Evolutionary conservation across 1,140 invertebrate genomes (phyloP).

Genomic region (Parasteatoda tepidariorum): DNA sequence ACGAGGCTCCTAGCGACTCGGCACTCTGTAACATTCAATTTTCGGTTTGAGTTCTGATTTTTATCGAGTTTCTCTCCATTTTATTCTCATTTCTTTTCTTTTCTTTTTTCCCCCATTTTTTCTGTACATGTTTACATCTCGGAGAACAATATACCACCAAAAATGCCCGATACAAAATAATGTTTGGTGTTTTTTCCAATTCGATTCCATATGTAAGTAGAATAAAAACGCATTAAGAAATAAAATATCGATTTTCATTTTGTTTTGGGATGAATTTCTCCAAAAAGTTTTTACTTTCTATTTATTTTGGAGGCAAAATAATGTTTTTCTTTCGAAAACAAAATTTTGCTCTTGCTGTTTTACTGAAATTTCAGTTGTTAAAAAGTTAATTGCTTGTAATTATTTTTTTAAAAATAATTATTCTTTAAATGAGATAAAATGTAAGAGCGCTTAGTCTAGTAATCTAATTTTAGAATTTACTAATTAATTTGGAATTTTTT

Average conservation of each 20-base stretch:
- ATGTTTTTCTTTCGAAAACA: too few species aligned
- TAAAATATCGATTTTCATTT: constrained; percentile 45
- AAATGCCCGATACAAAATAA: constrained; percentile 44
- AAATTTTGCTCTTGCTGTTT: too few species aligned
- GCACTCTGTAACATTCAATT: constrained; percentile 50
- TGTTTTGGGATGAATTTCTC: constrained; percentile 12
- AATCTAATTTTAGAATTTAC: too few species aligned
- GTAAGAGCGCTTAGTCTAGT: too few species aligned
- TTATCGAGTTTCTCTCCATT: constrained; percentile 38
- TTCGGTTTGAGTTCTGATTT: constrained; percentile 56
- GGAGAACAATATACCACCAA: not conserved
- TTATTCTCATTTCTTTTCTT: not conserved
- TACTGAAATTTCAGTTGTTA: too few species aligned
- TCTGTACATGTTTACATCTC: not conserved
- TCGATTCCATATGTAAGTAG: constrained; percentile 12
- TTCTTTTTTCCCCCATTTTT: not conserved
- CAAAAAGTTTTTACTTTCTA: not conserved
- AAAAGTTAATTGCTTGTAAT: too few species aligned
- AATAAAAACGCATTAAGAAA: constrained; percentile 48
- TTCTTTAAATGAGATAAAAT: too few species aligned
- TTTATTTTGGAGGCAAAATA: not conserved
- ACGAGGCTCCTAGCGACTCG: not conserved
- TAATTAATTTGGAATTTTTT: too few species aligned
- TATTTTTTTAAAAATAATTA: too few species aligned
- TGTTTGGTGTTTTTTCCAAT: not conserved